A percentile compares a stretch with the other conserved stretches of the same genome.
These are phyloP conservation scores for Panagrolaimus sp. DNA, from an alignment of 1,140 invertebrate species.

Conservation along the genomic window DNA sequence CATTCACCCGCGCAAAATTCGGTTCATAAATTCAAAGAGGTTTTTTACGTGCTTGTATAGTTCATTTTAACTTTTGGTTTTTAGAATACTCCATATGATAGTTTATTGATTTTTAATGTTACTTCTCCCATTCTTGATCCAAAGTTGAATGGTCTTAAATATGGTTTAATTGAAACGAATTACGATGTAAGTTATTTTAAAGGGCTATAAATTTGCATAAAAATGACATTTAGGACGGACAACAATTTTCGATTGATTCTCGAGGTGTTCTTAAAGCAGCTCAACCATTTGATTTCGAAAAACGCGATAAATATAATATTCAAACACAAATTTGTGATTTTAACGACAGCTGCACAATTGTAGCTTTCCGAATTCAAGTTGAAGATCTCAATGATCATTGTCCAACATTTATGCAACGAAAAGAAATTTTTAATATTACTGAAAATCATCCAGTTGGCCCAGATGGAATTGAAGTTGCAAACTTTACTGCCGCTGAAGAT, in stretches of 20 bases:
- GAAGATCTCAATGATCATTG: constrained; percentile 16
- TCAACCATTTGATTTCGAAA: constrained; percentile 13
- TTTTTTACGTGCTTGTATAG: not conserved
- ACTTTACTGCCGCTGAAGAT: not conserved
- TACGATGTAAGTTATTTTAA: not conserved
- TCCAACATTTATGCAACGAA: not conserved
- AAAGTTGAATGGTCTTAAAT: constrained; percentile 13
- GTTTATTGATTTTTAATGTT: not conserved
- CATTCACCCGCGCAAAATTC: not conserved
- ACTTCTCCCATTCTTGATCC: constrained; percentile 6
- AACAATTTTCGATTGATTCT: constrained; percentile 9
- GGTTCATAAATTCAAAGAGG: constrained; percentile 13
- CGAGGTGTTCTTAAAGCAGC: constrained; percentile 5
- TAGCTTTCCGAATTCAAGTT: constrained; percentile 5
- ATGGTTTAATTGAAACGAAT: constrained; percentile 1
- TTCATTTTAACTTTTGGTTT: not conserved
- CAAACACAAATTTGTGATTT: constrained; percentile 4
- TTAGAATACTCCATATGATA: constrained; percentile 4
- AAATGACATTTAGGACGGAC: not conserved
- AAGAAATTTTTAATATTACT: not conserved
- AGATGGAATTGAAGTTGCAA: constrained; percentile 1
- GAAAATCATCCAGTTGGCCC: constrained; percentile 9
- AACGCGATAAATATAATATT: constrained; percentile 6
- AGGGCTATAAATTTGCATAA: not conserved
- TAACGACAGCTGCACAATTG: constrained; percentile 5